These are phyloP conservation scores for Neopipo cinnamomea DNA, from an alignment of 2,113 vertebrate species.

Conservation along the genomic window DNA sequence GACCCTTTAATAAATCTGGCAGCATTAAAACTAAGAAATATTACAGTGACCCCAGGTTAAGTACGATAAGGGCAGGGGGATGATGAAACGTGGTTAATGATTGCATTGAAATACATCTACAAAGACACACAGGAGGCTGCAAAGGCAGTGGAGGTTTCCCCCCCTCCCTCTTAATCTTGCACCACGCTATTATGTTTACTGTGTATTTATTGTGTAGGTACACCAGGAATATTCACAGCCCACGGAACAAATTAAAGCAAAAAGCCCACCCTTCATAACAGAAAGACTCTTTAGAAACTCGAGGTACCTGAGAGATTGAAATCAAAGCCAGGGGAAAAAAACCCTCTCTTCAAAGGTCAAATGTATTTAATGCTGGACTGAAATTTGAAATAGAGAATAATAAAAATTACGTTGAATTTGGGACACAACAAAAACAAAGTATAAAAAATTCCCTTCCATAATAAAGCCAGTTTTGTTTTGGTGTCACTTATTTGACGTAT, in stretches of 20 bases:
- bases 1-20: slow-evolving; percentile 42
- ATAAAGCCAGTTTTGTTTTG: background rate
- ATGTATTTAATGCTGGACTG: background rate
- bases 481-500: background rate
- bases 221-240: background rate
- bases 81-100: slow-evolving; percentile 10
- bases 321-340: background rate
- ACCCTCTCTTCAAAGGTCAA: background rate
- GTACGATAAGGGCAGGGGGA: slow-evolving; percentile 34
- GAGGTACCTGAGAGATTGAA: background rate
- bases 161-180: background rate
- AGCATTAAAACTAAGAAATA: slow-evolving; percentile 49
- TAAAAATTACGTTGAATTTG: background rate
- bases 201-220: background rate
- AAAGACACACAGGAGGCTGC: background rate
- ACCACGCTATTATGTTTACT: background rate
- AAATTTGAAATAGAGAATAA: background rate
- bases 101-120: background rate
- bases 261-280: background rate
- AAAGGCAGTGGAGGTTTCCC: background rate
- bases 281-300: background rate
- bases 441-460: background rate
- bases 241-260: background rate
- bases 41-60: slow-evolving; percentile 34
- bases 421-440: background rate